These are phyloP conservation scores for Biston betularia DNA, from an alignment of 2,888 invertebrate species.

Conservation along the genomic window DNA sequence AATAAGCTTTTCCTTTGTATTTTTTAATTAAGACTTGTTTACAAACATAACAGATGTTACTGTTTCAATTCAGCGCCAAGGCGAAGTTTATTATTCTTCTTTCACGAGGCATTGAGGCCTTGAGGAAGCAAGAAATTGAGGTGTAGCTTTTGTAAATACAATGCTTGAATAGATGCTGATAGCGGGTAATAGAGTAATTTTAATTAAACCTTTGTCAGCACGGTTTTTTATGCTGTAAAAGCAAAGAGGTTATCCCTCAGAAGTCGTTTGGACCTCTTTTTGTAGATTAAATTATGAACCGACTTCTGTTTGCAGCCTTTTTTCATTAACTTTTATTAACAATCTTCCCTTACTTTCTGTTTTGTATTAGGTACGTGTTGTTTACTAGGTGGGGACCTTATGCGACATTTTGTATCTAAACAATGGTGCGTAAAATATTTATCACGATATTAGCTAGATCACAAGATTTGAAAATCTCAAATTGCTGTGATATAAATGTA, in stretches of 20 bases:
- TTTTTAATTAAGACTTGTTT: conserved; percentile 60
- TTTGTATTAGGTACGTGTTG: background rate
- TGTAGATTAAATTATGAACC: conserved; percentile 12
- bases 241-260: conserved; percentile 6
- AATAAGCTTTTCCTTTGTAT: conserved; percentile 40
- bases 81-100: conserved; percentile 41
- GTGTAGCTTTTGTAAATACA: conserved; percentile 21
- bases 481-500: too few relatives aligned
- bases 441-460: too few relatives aligned
- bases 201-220: conserved; percentile 32
- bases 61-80: conserved; percentile 42
- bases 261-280: conserved; percentile 12
- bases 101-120: conserved; percentile 14
- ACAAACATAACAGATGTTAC: conserved; percentile 50
- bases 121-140: conserved; percentile 16
- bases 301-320: conserved; percentile 18
- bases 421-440: background rate
- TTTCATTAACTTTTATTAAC: conserved; percentile 18
- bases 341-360: conserved; percentile 1
- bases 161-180: conserved; percentile 28
- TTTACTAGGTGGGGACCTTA: background rate
- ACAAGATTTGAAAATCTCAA: too few relatives aligned
- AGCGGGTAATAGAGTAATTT: conserved; percentile 28
- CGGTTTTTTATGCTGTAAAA: conserved; percentile 6
- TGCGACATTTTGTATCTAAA: background rate